Conservation (phyloP, 2,797 vertebrate genomes). For the Acrossocheilus wenchowensis region DNA sequence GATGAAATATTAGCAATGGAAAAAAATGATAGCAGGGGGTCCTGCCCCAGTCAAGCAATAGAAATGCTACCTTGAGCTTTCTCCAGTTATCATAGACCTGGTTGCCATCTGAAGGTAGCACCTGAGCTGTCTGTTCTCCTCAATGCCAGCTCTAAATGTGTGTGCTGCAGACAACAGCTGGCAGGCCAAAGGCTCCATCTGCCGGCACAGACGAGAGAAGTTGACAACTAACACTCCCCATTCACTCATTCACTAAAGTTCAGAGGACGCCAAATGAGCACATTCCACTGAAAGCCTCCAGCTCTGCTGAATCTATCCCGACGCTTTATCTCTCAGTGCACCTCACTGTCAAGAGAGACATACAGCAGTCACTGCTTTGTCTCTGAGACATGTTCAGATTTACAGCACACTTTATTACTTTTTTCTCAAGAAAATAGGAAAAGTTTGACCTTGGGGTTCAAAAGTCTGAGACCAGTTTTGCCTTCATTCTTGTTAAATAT, state of each 20-base stretch:
- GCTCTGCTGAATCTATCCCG: conserved; percentile 13
- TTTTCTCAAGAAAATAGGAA: conserved; percentile 7
- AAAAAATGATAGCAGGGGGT: not conserved
- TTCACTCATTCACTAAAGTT: conserved; percentile 34
- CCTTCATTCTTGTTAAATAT: not conserved
- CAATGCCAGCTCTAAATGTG: conserved; percentile 47
- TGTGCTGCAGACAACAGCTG: conserved; percentile 33
- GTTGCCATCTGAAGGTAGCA: conserved; percentile 24
- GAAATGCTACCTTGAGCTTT: not conserved
- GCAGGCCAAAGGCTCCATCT: conserved; percentile 70
- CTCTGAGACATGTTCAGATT: conserved; percentile 34
- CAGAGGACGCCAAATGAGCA: conserved; percentile 28
- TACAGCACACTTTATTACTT: conserved; percentile 8
- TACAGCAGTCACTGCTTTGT: conserved; percentile 33
- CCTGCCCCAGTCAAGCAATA: not conserved
- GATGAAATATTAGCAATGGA: not conserved
- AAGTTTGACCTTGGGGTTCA: not conserved
- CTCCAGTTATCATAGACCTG: not conserved
- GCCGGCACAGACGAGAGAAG: conserved; percentile 62
- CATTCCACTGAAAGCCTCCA: conserved; percentile 22
- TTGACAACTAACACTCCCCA: conserved; percentile 37
- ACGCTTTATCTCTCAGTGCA: conserved; percentile 23
- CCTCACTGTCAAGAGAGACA: conserved; percentile 20
- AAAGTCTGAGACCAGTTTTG: not conserved
- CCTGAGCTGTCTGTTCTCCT: conserved; percentile 37